Percentiles rank a stretch among this genome's conserved stretches.
phyloP scores from a whole-genome alignment of 2,888 invertebrate species.

The Leptopilina syphax region DNA sequence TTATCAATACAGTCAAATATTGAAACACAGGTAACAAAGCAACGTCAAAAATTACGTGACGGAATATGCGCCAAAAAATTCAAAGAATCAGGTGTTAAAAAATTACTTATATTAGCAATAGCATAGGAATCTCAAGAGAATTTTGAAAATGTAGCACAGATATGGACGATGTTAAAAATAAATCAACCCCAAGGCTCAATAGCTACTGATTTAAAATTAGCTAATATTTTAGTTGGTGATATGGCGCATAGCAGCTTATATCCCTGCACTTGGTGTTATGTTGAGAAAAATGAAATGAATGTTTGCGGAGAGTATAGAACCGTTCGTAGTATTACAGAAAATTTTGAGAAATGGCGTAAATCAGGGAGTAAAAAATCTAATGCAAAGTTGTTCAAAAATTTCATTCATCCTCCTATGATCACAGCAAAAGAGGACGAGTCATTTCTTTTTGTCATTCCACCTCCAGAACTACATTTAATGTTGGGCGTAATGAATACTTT shows the following conservation, averaged over 20 bases:
- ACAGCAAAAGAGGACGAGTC: conserved; percentile 29
- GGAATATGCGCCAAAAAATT: not conserved
- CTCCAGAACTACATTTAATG: conserved; percentile 40
- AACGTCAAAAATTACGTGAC: conserved; percentile 12
- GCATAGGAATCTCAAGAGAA: conserved; percentile 26
- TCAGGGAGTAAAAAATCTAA: conserved; percentile 21
- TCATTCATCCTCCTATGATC: conserved; percentile 27
- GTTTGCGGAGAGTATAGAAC: conserved; percentile 41
- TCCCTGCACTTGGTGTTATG: not conserved
- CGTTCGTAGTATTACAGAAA: not conserved
- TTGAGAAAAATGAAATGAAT: conserved; percentile 28
- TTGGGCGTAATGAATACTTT: conserved; percentile 33
- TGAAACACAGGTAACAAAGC: conserved; percentile 8
- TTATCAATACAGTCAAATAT: conserved; percentile 35
- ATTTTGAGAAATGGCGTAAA: conserved; percentile 16
- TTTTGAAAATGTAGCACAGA: conserved; percentile 4
- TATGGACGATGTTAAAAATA: conserved; percentile 34
- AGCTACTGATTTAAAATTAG: not conserved
- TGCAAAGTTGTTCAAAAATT: conserved; percentile 38
- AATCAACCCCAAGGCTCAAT: not conserved
- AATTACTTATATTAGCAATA: conserved; percentile 35
- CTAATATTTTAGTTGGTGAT: too few species aligned
- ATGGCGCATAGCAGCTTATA: not conserved
- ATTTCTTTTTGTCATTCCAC: conserved; percentile 37
- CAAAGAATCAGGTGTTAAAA: not conserved